Conservation (phyloP, 2,797 vertebrate genomes). For the Malacoraja senta region DNA sequence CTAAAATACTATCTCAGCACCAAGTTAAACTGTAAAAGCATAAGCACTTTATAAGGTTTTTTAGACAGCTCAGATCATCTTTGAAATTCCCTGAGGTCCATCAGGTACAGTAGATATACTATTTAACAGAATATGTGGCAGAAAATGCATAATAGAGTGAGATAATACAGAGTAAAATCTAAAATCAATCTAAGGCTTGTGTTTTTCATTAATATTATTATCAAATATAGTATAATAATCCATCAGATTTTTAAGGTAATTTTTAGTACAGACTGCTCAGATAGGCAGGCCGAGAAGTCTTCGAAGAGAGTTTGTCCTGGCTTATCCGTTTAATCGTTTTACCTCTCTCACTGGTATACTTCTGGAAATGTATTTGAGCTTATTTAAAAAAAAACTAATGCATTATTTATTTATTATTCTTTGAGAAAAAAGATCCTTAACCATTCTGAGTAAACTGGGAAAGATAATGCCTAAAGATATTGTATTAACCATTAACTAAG, state of each 20-base stretch:
- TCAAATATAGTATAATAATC: conserved; percentile 25
- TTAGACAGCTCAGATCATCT: conserved; percentile 26
- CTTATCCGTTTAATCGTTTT: conserved; percentile 6
- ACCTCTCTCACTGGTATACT: not conserved
- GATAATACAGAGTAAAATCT: conserved; percentile 30
- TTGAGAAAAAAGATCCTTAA: not conserved
- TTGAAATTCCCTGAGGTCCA: conserved; percentile 34
- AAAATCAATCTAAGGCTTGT: not conserved
- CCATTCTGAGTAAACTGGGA: not conserved
- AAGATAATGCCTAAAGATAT: not conserved
- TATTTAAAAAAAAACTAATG: not conserved
- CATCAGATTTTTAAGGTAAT: not conserved
- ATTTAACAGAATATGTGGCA: conserved; percentile 30
- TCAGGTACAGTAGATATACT: conserved; percentile 1
- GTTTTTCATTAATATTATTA: conserved; percentile 20
- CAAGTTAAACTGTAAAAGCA: conserved; percentile 7
- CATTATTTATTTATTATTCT: not conserved
- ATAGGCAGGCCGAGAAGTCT: not conserved
- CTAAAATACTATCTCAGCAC: conserved; percentile 30
- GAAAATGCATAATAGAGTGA: not conserved
- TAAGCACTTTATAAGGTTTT: conserved; percentile 29
- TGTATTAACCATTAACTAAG: not conserved
- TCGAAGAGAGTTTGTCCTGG: not conserved
- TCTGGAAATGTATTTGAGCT: not conserved
- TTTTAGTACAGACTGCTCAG: conserved; percentile 1